Base-by-base conservation (phyloP, 2,888 invertebrate species). In the Panzeria rudis region DNA sequence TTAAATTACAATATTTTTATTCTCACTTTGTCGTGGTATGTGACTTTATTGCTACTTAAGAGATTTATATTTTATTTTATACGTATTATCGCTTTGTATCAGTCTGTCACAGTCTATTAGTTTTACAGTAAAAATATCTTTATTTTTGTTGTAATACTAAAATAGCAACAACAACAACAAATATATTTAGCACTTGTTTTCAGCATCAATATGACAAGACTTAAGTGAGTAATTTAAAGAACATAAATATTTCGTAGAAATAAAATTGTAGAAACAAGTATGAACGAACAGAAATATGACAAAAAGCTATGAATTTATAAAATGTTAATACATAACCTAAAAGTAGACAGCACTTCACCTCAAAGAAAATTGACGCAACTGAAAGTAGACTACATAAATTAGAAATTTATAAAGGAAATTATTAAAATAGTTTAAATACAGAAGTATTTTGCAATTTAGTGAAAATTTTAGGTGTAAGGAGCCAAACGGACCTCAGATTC, bases 101-200 rank as follows among this genome's bases (percentile, higher is more conserved):
- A 76, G 47, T 72, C 76, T 84, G 84, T 78, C 84, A 84, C 86
- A 86, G 81, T 86, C 86, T 86, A 86, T 84, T 86, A 86, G 77
- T 84, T 86, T 86, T 86, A 86, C 4, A 17, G 52, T 0, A 17
- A 29, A 52, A 52, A 29, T 20, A 1, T 38, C 9, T 62, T 29
- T 8, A 23, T 17, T 62, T 41, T 66, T 66, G 29, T 50, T 66
- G 64, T 38, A 50, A n/a, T 17, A 41, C 35, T 15, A 62, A 79
- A n/a, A 72, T 1, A 56, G 25, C 41, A 50, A 62, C 29, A 29
- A 35, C 6, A 15, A 32, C 25, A 3, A 47, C 44, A 62, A 32
- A 71, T n/a, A 56, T 23, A 25, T 54, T 29, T 54, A 38, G 13
- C 59, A 68, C 25, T 56, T 56, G 9, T 41, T 44, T 54, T 20